Conservation (phyloP, 2,797 vertebrate species). For the Ambastaia sidthimunki region DNA sequence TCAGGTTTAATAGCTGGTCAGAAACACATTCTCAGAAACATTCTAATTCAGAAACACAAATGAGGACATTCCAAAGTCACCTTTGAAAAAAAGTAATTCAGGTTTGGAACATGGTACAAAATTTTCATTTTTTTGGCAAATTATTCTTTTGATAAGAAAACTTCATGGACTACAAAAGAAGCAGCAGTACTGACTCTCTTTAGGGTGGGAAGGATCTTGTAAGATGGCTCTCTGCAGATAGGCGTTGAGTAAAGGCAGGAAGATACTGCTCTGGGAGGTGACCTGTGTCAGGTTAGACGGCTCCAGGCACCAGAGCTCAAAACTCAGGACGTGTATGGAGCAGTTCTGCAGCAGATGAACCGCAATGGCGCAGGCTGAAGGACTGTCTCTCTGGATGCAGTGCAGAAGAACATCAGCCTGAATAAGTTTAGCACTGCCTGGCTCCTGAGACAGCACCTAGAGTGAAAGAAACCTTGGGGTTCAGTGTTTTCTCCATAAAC, state of each 20-base stretch:
- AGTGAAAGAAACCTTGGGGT: not conserved
- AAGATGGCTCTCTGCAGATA: constrained; percentile 77
- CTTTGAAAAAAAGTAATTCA: not conserved
- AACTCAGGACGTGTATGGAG: constrained; percentile 83
- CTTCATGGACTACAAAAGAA: not conserved
- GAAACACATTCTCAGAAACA: too few relatives aligned
- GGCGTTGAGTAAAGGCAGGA: constrained; percentile 77
- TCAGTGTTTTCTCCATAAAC: not conserved
- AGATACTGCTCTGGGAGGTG: constrained; percentile 65
- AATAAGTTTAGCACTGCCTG: constrained; percentile 74
- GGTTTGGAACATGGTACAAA: not conserved
- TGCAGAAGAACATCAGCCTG: constrained; percentile 76
- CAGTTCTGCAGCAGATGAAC: constrained; percentile 79
- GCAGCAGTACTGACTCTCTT: constrained; percentile 74
- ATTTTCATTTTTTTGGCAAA: not conserved
- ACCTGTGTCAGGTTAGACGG: constrained; percentile 65
- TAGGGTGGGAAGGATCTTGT: constrained; percentile 71
- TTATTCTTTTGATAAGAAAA: not conserved
- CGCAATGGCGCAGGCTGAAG: constrained; percentile 63
- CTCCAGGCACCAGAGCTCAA: constrained; percentile 88
- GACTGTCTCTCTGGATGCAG: constrained; percentile 74
- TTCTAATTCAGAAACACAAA: too few relatives aligned
- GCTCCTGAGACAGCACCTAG: constrained; percentile 75
- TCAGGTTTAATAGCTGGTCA: too few relatives aligned
- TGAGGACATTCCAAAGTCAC: not conserved